Base-by-base conservation (phyloP, 2,888 invertebrate genomes). In the Lasioglossum pauxillum region DNA sequence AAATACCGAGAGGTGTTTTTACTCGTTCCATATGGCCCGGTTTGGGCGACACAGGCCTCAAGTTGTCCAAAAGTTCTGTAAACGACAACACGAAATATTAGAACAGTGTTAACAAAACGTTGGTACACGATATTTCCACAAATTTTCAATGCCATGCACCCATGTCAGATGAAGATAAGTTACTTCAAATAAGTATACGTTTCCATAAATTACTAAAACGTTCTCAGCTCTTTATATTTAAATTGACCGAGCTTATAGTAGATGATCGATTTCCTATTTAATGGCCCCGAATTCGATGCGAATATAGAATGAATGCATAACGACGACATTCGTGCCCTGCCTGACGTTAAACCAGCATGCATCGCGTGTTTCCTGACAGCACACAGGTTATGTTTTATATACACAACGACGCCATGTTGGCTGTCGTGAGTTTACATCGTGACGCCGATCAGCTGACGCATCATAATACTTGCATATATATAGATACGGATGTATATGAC, bases 1-100 rank as follows among this genome's bases (percentile, higher is more conserved):
- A 94, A 80, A 94, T 94, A 80, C 95, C 95, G 53, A 96, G 95
- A 69, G 97, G 97, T 46, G 96, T 96, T 87, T 96, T 96, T 60
- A 97, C 96, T 75, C 97, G 96, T 95, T 97, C 97, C 91, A 97
- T 96, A 94, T 97, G 97, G 85, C 97, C 97, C 23, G 98, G 97
- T 95, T 98, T 98, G 0, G 98, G 98, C 57, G 98, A 98, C 87
- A 97, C 97, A 46, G 98, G 98, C 94, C 98, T 97, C 93, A 98
- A 96, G 94, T 97, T 98, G 95, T 98, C 98, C 95, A 98, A 96
- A 91, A 98, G 96, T 95, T 98, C 98, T 98, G 96, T 4, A 91
- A 93, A 83, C 46, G 7, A 44, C 8, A 74, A 72, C 35, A 5
- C 1, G 14, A 38, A 19, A 73, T 0, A 3, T 82, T 46, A 76